Conservation (phyloP, 2,888 invertebrate species). For the Sesamia inferens region DNA sequence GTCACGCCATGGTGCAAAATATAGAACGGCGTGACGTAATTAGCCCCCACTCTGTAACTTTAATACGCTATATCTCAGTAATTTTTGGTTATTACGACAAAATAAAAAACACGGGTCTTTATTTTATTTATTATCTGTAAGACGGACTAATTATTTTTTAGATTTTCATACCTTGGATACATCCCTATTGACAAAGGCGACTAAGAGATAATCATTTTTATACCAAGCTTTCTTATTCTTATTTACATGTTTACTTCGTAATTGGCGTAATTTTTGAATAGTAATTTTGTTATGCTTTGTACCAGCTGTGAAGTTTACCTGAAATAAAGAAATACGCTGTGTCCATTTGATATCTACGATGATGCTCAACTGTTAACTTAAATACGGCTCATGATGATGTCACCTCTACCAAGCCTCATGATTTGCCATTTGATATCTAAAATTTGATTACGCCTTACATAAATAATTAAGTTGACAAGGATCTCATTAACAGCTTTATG, state of each 20-base stretch:
- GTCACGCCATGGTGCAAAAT: too few relatives aligned
- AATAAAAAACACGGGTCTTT: too few relatives aligned
- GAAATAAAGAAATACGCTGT: background rate
- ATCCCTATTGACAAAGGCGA: background rate
- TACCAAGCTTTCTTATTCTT: too few relatives aligned
- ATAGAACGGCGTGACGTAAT: too few relatives aligned
- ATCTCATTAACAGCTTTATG: constrained; percentile 32
- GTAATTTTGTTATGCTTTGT: background rate
- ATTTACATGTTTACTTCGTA: too few relatives aligned
- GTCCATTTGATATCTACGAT: background rate
- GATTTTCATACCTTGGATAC: too few relatives aligned
- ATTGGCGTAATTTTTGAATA: background rate
- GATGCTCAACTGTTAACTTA: background rate
- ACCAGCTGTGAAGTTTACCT: background rate
- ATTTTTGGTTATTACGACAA: too few relatives aligned
- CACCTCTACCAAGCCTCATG: background rate
- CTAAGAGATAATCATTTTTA: background rate
- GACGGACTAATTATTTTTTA: too few relatives aligned
- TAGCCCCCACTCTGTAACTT: too few relatives aligned
- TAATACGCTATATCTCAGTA: too few relatives aligned
- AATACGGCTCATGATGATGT: constrained; percentile 13
- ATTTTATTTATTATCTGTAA: too few relatives aligned
- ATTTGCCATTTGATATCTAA: constrained; percentile 30
- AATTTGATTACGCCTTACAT: constrained; percentile 26
- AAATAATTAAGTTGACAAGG: constrained; percentile 40